phyloP scores from a whole-genome alignment of 1,140 invertebrate species.

The Pseudachorutes palmiensis region DNA sequence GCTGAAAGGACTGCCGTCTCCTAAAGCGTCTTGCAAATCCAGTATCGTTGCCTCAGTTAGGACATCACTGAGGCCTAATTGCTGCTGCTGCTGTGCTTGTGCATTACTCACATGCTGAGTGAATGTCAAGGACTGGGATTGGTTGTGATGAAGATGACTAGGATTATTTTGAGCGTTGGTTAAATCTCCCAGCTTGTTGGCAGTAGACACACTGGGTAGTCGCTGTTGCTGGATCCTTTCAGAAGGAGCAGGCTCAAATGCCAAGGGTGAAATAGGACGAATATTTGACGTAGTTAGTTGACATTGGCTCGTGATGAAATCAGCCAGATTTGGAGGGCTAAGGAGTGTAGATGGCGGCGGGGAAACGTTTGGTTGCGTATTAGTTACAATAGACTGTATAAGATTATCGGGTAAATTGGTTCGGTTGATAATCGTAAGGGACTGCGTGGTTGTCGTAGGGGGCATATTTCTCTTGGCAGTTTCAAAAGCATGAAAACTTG shows the following conservation, averaged over 20 bases:
- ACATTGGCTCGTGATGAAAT: constrained; percentile 36
- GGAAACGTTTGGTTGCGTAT: constrained; percentile 3
- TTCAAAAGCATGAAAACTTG: background rate
- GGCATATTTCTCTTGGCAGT: background rate
- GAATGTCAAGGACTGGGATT: no score
- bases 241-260: constrained; percentile 23
- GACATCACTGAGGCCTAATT: background rate
- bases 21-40: background rate
- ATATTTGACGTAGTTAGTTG: constrained; percentile 36
- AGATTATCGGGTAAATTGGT: background rate
- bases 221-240: constrained; percentile 9
- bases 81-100: background rate
- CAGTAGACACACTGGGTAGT: no score
- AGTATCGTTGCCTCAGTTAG: background rate
- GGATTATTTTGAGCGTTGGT: no score
- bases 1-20: background rate
- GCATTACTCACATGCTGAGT: no score
- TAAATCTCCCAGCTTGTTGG: no score
- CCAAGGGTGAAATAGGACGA: constrained; percentile 32
- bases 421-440: background rate
- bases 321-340: constrained; percentile 32
- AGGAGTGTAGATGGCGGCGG: background rate
- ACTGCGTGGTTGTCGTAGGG: background rate
- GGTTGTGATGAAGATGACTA: no score
- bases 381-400: constrained; percentile 7